These are phyloP conservation scores for Neogobius melanostomus DNA, from an alignment of 2,113 vertebrate genomes.

Conservation along the genomic window DNA sequence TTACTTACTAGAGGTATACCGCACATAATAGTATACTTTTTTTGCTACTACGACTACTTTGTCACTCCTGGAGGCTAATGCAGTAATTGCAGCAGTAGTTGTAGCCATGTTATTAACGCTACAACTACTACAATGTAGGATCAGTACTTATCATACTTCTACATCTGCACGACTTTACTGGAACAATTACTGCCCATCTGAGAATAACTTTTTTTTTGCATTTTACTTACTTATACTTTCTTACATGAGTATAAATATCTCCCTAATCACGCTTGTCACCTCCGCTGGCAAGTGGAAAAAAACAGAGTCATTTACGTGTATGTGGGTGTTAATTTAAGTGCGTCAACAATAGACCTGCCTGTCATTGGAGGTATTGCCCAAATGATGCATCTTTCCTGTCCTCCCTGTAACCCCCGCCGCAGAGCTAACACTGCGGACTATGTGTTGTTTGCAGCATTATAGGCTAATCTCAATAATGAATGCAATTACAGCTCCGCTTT, in stretches of 20 bases:
- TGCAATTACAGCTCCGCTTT: conserved; percentile 60
- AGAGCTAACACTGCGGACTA: conserved; percentile 29
- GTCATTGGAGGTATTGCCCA: conserved; percentile 23
- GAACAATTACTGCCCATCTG: too few relatives aligned
- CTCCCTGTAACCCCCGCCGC: conserved; percentile 32
- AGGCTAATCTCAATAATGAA: conserved; percentile 65
- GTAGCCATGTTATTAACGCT: too few relatives aligned
- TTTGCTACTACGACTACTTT: too few relatives aligned
- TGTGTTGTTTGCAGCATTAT: conserved; percentile 54
- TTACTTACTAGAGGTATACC: too few relatives aligned
- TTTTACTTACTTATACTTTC: too few relatives aligned
- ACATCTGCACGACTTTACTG: too few relatives aligned
- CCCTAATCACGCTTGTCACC: background rate
- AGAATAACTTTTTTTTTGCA: too few relatives aligned
- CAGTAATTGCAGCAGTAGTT: too few relatives aligned
- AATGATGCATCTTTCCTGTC: conserved; percentile 36
- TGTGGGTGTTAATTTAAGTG: conserved; percentile 35
- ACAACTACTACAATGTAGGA: too few relatives aligned
- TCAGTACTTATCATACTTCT: too few relatives aligned
- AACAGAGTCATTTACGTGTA: conserved; percentile 8
- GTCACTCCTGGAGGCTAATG: too few relatives aligned
- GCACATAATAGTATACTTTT: too few relatives aligned
- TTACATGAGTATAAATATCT: background rate
- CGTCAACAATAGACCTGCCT: conserved; percentile 22
- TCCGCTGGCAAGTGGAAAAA: conserved; percentile 3